Base-by-base conservation (phyloP, 2,888 invertebrate species). In the Liodrosophila aerea region DNA sequence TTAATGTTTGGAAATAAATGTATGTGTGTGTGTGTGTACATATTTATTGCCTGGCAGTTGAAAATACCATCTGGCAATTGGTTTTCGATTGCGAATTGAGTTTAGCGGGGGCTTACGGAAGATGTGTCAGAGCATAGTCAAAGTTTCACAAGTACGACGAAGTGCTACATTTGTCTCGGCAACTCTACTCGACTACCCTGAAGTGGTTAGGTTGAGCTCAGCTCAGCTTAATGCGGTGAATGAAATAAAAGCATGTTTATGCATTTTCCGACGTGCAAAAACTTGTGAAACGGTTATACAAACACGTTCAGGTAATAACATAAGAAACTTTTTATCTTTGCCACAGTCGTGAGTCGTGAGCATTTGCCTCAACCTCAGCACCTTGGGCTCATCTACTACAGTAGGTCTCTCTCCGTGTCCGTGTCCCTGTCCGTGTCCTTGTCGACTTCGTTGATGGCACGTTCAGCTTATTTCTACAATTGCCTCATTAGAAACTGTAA, bases 271-370 rank as follows among this genome's bases (percentile, higher is more conserved):
- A 45, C 56, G 58, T 50, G 65, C 47, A 57, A 72, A 72, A 76
- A 76, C 80, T 76, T 76, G 65, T 69, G 56, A 78, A 76, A 66
- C 73, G 69, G 73, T 64, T 76, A 76, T 61, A 76, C 69, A 78
- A 76, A 76, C 80, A 76, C 76, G 76, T 76, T 62, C 76, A 58
- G 72, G 76, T 78, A 76, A 78, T 76, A 69, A 72, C 80, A 76
- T 76, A 76, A 76, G 73, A 76, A 76, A 76, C 73, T 78, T 76
- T n/a, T 76, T 76, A 76, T 76, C 76, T 76, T 22, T 18, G 49
- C 54, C 76, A 51, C 67, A 76, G 64, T 62, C 56, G 57, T 54
- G 54, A 39, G 39, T 22, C 22, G 22, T 22, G 5, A 59, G 49
- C 46, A 52, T 22, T 50, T 37, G 11, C 71, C 65, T 29, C 29